Evolutionary conservation across 1,140 invertebrate species (phyloP), one percentile per base, ranked within the genome.

Genomic region (Uloborus diversus): DNA sequence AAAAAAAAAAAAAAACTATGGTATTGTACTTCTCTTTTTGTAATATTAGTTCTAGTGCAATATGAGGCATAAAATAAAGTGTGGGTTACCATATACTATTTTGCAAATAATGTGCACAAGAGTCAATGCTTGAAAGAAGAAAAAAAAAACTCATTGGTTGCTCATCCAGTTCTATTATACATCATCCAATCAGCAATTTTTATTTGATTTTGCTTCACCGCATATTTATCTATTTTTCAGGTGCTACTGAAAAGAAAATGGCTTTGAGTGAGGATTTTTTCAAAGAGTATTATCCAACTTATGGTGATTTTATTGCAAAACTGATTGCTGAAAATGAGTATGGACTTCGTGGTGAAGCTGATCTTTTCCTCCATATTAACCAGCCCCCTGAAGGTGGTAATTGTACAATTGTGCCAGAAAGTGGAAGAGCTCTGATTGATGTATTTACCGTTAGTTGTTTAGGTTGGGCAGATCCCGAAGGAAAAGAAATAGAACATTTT

Each of bases 301-400:
- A 80, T 53, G 83, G 82, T 20, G 84, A 85, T 64, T 85, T 85
- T 37, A 83, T 84, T 57, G 82, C 81, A 30, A 85, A 84, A 59
- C 49, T 85, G 35, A 69, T 81, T 0, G 83, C 85, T 7, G 71
- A 61, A 7, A 84, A 85, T 69, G 81, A 84, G 64, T 75, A 82
- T 32, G 80, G 80, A 2, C 62, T 81, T n/a, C 65, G 76, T 30
- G 84, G 84, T 13, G 83, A 82, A 78, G 83, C 84, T 4, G 83
- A 83, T 49, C 75, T 85, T 35, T 85, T 85, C 76, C 59, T 86
- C 27, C 84, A 85, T 32, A 83, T 85, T 13, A 86, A 86, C 81
- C 71, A 85, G 65, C 84, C 85, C 4, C 85, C 85, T 2, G 81
- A 75, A 47, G 80, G 71, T 2, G 84, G 85, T 2, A 82, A 83